Percentiles rank a stretch among this genome's conserved stretches.
Evolutionary conservation across 2,113 vertebrate genomes (phyloP).

Genomic region (Plectropomus leopardus): DNA sequence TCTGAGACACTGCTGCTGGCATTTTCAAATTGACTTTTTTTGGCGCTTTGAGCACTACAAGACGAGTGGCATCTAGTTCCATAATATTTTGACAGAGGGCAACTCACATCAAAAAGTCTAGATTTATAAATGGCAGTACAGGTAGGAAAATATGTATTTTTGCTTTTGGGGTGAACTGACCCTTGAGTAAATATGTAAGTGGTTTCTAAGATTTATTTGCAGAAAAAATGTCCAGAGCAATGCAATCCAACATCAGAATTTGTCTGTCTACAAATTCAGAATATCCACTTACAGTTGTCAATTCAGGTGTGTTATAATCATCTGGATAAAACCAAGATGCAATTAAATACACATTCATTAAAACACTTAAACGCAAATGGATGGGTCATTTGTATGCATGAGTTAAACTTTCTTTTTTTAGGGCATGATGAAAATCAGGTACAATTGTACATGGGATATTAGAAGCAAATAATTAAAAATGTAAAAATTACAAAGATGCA

Average conservation of each 20-base stretch:
- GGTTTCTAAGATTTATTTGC: constrained; percentile 1
- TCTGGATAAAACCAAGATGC: neutral
- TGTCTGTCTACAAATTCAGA: neutral
- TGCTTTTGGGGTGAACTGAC: too few species aligned
- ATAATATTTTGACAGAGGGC: too few species aligned
- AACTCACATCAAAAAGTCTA: too few species aligned
- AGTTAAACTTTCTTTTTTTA: neutral
- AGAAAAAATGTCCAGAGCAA: neutral
- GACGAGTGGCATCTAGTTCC: too few species aligned
- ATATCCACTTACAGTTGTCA: constrained; percentile 3
- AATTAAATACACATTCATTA: neutral
- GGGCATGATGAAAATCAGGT: neutral
- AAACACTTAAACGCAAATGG: neutral
- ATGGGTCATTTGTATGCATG: neutral
- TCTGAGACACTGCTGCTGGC: too few species aligned
- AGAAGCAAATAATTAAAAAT: too few species aligned
- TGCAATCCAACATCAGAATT: neutral
- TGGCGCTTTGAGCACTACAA: too few species aligned
- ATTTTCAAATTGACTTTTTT: too few species aligned
- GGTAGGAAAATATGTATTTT: too few species aligned
- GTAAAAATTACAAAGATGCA: neutral
- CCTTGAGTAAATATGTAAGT: constrained; percentile 3
- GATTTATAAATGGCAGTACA: too few species aligned
- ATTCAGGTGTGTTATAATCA: neutral
- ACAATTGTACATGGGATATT: neutral